Base-by-base conservation (phyloP, 2,888 invertebrate genomes). In the Gastracanthus pulcherrimus region DNA sequence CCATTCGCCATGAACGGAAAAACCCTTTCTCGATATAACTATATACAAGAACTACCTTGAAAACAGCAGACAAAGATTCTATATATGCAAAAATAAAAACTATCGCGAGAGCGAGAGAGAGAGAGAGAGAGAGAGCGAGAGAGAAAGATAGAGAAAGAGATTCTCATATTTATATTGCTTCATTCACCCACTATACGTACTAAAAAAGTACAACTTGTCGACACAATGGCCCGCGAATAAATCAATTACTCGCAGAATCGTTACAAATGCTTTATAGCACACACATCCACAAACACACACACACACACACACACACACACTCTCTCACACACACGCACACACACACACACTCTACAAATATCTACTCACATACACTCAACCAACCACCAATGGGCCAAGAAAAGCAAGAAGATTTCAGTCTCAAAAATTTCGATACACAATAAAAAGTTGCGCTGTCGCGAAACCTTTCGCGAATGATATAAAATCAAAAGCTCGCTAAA, bases 1-100 rank as follows among this genome's bases (percentile, higher is more conserved):
- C 3, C 41, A 51, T 11, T 11, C 0, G 4, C 11, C 23, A 23
- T 55, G 7, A 55, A 13, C 45, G 45, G 16, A 1, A 51, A 51
- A 51, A 19, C 6, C 19, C 48, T 48, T n/a, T n/a, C n/a, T n/a
- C n/a, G n/a, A n/a, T n/a, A n/a, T n/a, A n/a, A n/a, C n/a, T n/a
- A n/a, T n/a, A n/a, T n/a, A n/a, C n/a, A n/a, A n/a, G 87, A 87
- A 85, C 84, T 11, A 58, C 58, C 48, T 45, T 62, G 36, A 51
- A 45, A 66, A 38, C 26, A 34, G 13, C n/a, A 16, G 48, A 19
- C 48, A 67, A 76, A 72, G 7, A 16, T 11, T 62, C 36, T 31
- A 66, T 55, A 23, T 4, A 66, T 41, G 31, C 36, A 26, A 67
- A 48, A 74, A 79, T 74, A 79, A 74, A 79, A 58, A 67, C 62